These are phyloP conservation scores for Cheilosia vulpina DNA, from an alignment of 2,888 invertebrate genomes.

Conservation along the genomic window DNA sequence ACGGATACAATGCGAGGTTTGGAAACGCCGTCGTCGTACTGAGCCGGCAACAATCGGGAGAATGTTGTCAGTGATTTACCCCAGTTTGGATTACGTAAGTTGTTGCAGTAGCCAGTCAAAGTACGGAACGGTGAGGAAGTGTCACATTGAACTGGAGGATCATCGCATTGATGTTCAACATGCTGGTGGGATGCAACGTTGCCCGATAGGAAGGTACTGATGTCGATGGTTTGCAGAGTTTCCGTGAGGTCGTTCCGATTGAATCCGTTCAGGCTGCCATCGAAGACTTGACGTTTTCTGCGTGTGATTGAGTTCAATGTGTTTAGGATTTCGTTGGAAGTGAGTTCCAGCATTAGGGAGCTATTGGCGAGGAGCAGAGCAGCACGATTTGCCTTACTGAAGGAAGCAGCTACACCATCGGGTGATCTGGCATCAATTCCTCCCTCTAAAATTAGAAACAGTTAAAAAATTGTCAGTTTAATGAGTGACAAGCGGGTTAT, in stretches of 20 bases:
- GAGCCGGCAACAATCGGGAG: conserved; percentile 92
- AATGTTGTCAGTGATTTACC: conserved; percentile 94
- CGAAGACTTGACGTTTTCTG: conserved; percentile 90
- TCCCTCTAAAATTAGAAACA: conserved; percentile 85
- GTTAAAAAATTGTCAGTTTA: background rate
- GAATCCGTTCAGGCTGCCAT: conserved; percentile 85
- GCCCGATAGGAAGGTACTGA: conserved; percentile 88
- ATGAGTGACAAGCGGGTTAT: background rate
- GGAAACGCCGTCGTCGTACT: conserved; percentile 95
- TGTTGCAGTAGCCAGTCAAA: conserved; percentile 94
- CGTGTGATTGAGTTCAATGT: conserved; percentile 84
- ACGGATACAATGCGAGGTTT: conserved; percentile 90
- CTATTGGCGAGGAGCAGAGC: conserved; percentile 93
- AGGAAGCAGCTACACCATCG: conserved; percentile 93
- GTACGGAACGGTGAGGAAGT: conserved; percentile 88
- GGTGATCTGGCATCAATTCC: conserved; percentile 94
- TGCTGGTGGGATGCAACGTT: conserved; percentile 75
- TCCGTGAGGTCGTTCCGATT: conserved; percentile 89
- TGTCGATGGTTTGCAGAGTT: conserved; percentile 91
- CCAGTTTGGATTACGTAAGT: conserved; percentile 91
- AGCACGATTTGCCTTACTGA: conserved; percentile 94
- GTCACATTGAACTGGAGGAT: conserved; percentile 89
- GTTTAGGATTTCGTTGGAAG: conserved; percentile 93
- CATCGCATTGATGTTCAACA: conserved; percentile 85
- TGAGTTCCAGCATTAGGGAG: conserved; percentile 93